phyloP scores from a whole-genome alignment of 2,113 vertebrate species.

The Tachycineta bicolor region DNA sequence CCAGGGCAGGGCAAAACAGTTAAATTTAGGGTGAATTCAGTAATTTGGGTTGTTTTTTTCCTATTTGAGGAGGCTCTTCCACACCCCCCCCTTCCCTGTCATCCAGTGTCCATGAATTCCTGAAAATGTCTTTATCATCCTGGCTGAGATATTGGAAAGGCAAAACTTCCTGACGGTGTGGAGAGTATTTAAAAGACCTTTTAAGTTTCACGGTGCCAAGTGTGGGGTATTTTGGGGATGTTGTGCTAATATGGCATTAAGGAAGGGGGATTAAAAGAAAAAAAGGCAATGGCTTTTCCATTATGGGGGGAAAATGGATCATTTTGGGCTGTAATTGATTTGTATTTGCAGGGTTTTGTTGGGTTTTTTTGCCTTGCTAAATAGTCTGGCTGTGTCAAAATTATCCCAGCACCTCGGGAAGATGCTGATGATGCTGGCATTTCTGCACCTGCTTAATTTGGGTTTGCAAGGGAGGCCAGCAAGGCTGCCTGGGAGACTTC shows the following conservation, averaged over 20 bases:
- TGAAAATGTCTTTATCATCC: not conserved
- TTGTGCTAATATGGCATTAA: not conserved
- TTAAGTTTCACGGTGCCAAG: not conserved
- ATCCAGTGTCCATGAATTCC: rapidly evolving
- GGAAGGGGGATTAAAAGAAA: rapidly evolving
- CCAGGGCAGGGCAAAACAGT: not conserved
- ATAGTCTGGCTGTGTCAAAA: not conserved
- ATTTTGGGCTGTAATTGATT: not conserved
- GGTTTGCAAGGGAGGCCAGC: not conserved
- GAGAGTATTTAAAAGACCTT: not conserved
- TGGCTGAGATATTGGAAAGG: not conserved
- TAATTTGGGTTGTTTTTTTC: not conserved
- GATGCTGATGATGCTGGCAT: not conserved
- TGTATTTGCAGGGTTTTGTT: not conserved
- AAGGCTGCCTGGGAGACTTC: not conserved
- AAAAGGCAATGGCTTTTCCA: rapidly evolving
- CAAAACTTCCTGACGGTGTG: not conserved
- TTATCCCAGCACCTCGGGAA: not conserved
- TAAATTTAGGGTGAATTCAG: not conserved
- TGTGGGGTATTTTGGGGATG: rapidly evolving
- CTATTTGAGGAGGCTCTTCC: not conserved
- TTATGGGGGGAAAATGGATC: not conserved
- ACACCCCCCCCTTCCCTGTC: not conserved
- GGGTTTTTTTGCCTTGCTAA: not conserved
- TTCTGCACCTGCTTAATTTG: constrained; percentile 29